A percentile compares a stretch with the other conserved stretches of the same genome.
Evolutionary conservation across 2,797 vertebrate species (phyloP).

Genomic region (Anisognathus igniventris): DNA sequence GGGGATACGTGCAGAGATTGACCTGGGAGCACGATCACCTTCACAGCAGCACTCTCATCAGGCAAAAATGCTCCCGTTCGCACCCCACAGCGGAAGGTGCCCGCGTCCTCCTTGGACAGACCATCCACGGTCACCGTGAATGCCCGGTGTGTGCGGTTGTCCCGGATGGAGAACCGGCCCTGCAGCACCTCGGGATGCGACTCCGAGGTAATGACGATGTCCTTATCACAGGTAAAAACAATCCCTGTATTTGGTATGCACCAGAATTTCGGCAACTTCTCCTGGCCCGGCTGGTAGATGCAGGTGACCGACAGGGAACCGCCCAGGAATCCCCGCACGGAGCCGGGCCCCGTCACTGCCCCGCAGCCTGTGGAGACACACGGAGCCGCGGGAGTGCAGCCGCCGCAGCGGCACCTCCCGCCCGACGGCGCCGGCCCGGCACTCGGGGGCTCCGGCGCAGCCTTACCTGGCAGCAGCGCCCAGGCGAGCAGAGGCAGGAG

Average conservation of each 20-base stretch:
- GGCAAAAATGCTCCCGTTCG: rapidly evolving
- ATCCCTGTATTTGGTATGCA: rapidly evolving
- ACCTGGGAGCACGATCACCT: too few relatives aligned
- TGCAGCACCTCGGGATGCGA: rapidly evolving
- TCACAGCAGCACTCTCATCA: too few relatives aligned
- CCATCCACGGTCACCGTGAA: background rate
- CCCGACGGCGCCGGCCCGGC: background rate
- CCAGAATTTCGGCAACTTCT: background rate
- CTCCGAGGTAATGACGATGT: background rate
- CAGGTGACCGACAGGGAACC: background rate
- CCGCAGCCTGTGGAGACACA: background rate
- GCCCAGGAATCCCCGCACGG: rapidly evolving
- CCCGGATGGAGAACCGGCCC: background rate
- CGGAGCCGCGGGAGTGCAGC: background rate
- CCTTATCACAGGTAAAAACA: rapidly evolving
- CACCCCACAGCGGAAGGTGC: background rate
- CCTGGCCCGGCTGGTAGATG: rapidly evolving
- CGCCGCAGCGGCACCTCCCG: background rate
- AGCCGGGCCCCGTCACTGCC: rapidly evolving
- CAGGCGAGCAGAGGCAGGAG: background rate
- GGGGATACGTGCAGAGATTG: too few relatives aligned
- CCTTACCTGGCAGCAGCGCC: background rate
- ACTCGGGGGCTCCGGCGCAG: background rate
- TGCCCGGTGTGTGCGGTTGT: rapidly evolving
- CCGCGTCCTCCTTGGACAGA: rapidly evolving